Evolutionary conservation across 2,888 invertebrate species (phyloP), one percentile per base, ranked within the genome.

Genomic region (Isoperla grammatica): DNA sequence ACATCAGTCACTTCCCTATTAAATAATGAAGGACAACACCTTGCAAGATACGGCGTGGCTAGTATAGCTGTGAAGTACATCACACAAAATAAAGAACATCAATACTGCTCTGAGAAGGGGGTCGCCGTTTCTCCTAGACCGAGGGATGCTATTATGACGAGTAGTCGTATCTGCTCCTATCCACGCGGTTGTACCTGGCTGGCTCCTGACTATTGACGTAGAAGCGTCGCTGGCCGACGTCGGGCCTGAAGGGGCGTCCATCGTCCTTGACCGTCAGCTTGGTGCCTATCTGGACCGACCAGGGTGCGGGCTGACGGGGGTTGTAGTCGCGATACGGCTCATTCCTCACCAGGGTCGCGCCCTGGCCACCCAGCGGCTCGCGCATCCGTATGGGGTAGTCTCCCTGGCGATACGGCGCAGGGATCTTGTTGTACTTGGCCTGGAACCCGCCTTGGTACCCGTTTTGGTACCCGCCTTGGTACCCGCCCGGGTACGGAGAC

Each of bases 251-350:
- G 13, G 60, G 61, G 0, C 66, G 54, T 13, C 65, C 64, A 46
- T 66, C 66, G 37, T 66, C 66, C 50, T 66, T 66, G 5, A 66
- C 66, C 1, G 64, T 65, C 8, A 66, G 60, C 9, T 59, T 60
- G 6, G 66, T 63, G 23, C 66, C 66, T 5, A 66, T 63, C 59
- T 66, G 66, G 53, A 64, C 50, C 6, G 63, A 64, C 66, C 64
- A 64, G 9, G 66, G 66, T 6, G 65, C 65, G 9, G 63, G 62
- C 35, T 66, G 65, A 5, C 65, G 45, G 0, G 65, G 64, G 43
- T 62, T 65, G 59, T 65, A 65, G 29, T 64, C 62, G n/a, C 63
- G 56, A 45, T 65, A 66, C 1, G 62, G 66, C n/a, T 65, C 66
- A 23, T 61, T 61, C 22, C 56, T 43, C 11, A 59, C 39, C 37